Conservation (phyloP, 1,140 invertebrate species). For the Apis mellifera region DNA sequence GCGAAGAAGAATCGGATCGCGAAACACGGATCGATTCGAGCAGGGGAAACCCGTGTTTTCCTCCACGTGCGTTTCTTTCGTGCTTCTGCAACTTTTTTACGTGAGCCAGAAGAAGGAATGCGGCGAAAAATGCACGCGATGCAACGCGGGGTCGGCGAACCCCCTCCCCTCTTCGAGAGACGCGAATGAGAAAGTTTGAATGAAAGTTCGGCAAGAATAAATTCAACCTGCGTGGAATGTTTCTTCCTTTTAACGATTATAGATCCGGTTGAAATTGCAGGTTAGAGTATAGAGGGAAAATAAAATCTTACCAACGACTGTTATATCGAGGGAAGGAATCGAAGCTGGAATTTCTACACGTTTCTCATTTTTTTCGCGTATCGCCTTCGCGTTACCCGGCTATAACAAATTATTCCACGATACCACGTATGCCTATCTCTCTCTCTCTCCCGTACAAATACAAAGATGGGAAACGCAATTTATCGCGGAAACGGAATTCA, state of each 20-base stretch:
- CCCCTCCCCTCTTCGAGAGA: too few species aligned
- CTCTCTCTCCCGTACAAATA: too few species aligned
- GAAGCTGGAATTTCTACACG: not conserved
- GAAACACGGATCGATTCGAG: not conserved
- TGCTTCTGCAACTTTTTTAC: constrained; percentile 11
- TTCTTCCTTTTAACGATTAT: constrained; percentile 45
- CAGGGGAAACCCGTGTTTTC: not conserved
- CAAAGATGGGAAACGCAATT: not conserved
- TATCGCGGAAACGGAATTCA: not conserved
- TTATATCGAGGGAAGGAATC: not conserved
- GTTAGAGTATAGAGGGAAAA: not conserved
- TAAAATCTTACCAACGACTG: not conserved
- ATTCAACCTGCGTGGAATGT: constrained; percentile 29
- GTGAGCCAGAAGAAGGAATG: constrained; percentile 14
- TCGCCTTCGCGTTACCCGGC: not conserved
- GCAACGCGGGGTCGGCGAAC: constrained; percentile 50
- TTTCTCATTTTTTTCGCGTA: not conserved
- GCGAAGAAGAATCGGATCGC: not conserved
- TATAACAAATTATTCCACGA: not conserved
- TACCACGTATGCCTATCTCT: too few species aligned
- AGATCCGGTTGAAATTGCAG: constrained; percentile 24
- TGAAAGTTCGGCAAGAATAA: constrained; percentile 26
- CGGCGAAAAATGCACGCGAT: constrained; percentile 34
- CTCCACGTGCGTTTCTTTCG: not conserved
- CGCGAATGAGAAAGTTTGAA: constrained; percentile 30